Base-by-base conservation (phyloP, 2,113 vertebrate genomes). In the Sisor rabdophorus region DNA sequence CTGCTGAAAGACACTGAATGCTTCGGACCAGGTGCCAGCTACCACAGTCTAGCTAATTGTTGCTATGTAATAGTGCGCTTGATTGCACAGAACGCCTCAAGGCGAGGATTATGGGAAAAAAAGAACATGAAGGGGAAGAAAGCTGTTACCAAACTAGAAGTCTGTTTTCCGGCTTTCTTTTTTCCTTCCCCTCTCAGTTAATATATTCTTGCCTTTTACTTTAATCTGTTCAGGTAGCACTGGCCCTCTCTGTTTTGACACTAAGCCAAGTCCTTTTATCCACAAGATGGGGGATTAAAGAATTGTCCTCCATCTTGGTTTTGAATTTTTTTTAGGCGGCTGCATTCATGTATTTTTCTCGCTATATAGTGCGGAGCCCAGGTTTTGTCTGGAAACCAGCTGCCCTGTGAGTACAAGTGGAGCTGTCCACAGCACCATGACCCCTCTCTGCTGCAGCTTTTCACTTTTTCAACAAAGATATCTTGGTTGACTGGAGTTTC, bases 51-150 rank as follows among this genome's bases (percentile, higher is more conserved):
- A 75, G 87, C 90, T 91, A 86, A 92, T 93, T 94, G 92, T 93
- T 89, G 86, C 92, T 75, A 84, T 88, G 93, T 93, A 92, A 92
- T 92, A 93, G 91, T 88, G 92, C 90, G 93, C 90, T 83, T 92
- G 93, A 93, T 91, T 94, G 92, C 94, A 93, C 93, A 92, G 93
- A 92, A 87, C 92, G 92, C 92, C 93, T 91, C 82, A 85, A 90
- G 93, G 89, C 89, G 82, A 91, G 91, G 88, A 91, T 93, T 93
- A 93, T 85, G 80, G 80, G 83, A 87, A 88, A 58, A 88, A 88
- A 80, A 83, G 67, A 75, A 80, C 70, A 83, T 78, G 64, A 80
- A 82, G 75, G 67, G 56, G 58, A 50, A 55, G 58, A 58, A 76
- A 89, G 87, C 90, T 88, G 88, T 89, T 91, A 91, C 93, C 91